Percentiles rank a stretch among this genome's conserved stretches.
phyloP scores from a whole-genome alignment of 2,888 invertebrate genomes.

The Lycia hirtaria region DNA sequence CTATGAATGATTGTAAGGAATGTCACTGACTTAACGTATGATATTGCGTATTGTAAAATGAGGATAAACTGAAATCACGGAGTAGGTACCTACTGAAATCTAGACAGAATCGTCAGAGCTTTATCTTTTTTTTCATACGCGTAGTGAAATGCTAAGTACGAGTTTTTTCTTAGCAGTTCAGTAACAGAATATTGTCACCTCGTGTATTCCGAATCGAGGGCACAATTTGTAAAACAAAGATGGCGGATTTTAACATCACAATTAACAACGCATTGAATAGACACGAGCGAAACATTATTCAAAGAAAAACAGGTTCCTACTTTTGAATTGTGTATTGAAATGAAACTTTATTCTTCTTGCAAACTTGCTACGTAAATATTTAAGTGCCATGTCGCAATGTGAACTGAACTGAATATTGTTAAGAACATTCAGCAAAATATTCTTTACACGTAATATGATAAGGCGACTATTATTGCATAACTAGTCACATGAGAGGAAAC shows the following conservation, averaged over 20 bases:
- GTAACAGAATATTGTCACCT: slow-evolving; percentile 8
- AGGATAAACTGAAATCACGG: no score
- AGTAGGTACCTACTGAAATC: no score
- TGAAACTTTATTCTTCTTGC: slow-evolving; percentile 52
- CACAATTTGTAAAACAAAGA: slow-evolving; percentile 79
- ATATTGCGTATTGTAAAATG: no score
- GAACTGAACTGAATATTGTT: background rate
- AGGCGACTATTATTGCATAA: no score
- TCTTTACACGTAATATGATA: no score
- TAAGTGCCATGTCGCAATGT: slow-evolving; percentile 12
- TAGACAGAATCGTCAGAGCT: no score
- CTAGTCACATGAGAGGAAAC: no score
- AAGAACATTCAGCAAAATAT: background rate
- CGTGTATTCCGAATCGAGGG: slow-evolving; percentile 63
- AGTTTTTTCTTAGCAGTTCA: slow-evolving; percentile 27
- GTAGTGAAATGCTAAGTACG: no score
- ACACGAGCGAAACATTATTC: slow-evolving; percentile 70
- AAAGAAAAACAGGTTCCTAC: slow-evolving; percentile 78
- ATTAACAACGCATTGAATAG: slow-evolving; percentile 71
- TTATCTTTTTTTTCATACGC: no score
- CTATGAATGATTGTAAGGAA: no score
- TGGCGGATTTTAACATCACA: slow-evolving; percentile 77
- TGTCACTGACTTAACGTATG: no score
- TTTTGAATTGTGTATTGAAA: slow-evolving; percentile 61
- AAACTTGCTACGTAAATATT: slow-evolving; percentile 14